A percentile compares a stretch with the other conserved stretches of the same genome.
Evolutionary conservation across 2,797 vertebrate species (phyloP).

Genomic region (Zenarchopterus dispar): DNA sequence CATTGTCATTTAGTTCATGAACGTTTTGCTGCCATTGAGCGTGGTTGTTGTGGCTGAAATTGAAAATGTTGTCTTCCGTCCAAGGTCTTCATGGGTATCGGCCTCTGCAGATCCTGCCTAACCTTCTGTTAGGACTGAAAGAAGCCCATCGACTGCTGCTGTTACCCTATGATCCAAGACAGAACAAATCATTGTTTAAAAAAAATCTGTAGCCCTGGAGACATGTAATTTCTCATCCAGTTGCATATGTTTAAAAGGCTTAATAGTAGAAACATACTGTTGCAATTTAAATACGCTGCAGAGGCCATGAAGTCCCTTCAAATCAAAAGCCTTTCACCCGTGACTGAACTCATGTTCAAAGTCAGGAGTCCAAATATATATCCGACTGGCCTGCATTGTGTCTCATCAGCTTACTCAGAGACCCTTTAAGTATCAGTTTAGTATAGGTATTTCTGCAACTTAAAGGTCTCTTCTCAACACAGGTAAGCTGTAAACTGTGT

Average conservation of each 20-base stretch:
- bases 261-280: background rate
- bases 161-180: constrained; percentile 28
- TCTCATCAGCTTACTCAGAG: background rate
- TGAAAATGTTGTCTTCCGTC: constrained; percentile 53
- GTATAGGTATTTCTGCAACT: constrained; percentile 31
- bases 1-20: constrained; percentile 11
- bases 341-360: no score
- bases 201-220: background rate
- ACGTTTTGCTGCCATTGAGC: constrained; percentile 24
- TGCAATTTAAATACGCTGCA: no score
- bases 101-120: constrained; percentile 47
- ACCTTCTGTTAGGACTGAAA: constrained; percentile 30
- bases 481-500: constrained; percentile 4
- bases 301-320: no score
- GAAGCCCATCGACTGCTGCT: constrained; percentile 48
- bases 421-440: background rate
- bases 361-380: no score
- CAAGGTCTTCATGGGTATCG: constrained; percentile 60
- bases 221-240: background rate
- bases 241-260: background rate
- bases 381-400: no score
- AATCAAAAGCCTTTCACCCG: no score
- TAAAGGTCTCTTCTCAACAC: constrained; percentile 24
- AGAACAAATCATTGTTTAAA: constrained; percentile 12
- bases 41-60: constrained; percentile 64